Evolutionary conservation across 2,888 invertebrate species (phyloP).

Genomic region (Xanthorhoe spadicearia): DNA sequence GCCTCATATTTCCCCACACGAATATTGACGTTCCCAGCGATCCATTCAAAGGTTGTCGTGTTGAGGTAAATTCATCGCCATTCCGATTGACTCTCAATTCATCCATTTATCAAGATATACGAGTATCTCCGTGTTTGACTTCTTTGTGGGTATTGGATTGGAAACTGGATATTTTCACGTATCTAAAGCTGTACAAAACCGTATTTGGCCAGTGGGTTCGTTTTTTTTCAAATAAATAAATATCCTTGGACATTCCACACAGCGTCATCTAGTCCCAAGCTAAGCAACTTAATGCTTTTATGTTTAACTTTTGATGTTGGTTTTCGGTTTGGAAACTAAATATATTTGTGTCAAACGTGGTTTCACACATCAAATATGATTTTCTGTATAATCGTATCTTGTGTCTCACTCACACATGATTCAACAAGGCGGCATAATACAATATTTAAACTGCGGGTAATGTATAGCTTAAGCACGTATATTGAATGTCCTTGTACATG

Average conservation of each 20-base stretch:
- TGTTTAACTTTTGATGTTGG: constrained; percentile 18
- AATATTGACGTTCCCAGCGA: constrained; percentile 4
- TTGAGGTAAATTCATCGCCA: constrained; percentile 16
- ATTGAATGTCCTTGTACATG: too few species aligned
- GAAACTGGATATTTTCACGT: constrained; percentile 4
- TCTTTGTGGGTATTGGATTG: constrained; percentile 12
- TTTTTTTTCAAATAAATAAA: too few species aligned
- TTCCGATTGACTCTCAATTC: constrained; percentile 23
- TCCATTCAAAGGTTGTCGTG: constrained; percentile 17
- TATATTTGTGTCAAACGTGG: background rate
- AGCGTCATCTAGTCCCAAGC: too few species aligned
- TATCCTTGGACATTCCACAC: too few species aligned
- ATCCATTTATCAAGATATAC: constrained; percentile 23
- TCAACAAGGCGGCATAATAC: too few species aligned
- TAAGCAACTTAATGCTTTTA: too few species aligned
- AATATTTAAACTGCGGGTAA: too few species aligned
- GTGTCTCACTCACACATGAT: background rate
- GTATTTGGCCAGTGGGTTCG: too few species aligned
- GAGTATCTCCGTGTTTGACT: constrained; percentile 23
- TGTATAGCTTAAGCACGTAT: too few species aligned
- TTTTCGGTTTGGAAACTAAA: constrained; percentile 11
- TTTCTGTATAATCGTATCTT: background rate
- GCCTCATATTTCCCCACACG: background rate
- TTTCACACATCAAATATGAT: background rate
- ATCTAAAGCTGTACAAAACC: too few species aligned